Conservation (phyloP, 2,113 vertebrate genomes). For the Vanacampus margaritifer region DNA sequence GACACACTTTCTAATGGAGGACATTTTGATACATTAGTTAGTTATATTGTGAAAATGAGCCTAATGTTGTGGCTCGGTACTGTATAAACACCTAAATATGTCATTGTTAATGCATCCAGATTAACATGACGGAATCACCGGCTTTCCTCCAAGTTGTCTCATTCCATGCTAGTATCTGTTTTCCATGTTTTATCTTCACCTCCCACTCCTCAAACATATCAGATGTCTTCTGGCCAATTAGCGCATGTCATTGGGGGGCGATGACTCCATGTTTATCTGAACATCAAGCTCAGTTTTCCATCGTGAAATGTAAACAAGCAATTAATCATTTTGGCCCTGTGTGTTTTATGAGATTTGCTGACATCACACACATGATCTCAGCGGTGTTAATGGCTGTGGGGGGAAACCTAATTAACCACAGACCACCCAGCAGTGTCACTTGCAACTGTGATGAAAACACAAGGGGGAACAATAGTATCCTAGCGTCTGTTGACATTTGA, state of each 20-base stretch:
- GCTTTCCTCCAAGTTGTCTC: not conserved
- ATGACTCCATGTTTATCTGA: not conserved
- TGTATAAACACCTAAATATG: not conserved
- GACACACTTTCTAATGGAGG: not conserved
- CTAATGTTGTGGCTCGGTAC: not conserved
- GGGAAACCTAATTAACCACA: slow-evolving; percentile 11
- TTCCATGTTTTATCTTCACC: not conserved
- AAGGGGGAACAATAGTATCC: not conserved
- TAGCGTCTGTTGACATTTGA: not conserved
- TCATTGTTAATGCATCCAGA: not conserved
- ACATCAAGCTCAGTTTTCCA: slow-evolving; percentile 8
- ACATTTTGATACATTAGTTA: not conserved
- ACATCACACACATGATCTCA: slow-evolving; percentile 35
- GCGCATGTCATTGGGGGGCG: not conserved
- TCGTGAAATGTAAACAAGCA: slow-evolving; percentile 1
- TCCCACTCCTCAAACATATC: not conserved
- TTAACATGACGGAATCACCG: not conserved
- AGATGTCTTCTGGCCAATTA: not conserved
- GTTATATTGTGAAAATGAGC: not conserved
- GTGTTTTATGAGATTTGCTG: slow-evolving; percentile 10
- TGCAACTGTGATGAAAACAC: not conserved
- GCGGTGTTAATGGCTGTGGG: slow-evolving; percentile 3
- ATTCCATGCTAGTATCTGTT: slow-evolving; percentile 3
- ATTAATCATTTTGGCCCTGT: slow-evolving; percentile 4
- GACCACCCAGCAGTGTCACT: not conserved